A percentile compares a stretch with the other conserved stretches of the same genome.
phyloP scores from a whole-genome alignment of 1,140 invertebrate species.

The Neelides sp. region DNA sequence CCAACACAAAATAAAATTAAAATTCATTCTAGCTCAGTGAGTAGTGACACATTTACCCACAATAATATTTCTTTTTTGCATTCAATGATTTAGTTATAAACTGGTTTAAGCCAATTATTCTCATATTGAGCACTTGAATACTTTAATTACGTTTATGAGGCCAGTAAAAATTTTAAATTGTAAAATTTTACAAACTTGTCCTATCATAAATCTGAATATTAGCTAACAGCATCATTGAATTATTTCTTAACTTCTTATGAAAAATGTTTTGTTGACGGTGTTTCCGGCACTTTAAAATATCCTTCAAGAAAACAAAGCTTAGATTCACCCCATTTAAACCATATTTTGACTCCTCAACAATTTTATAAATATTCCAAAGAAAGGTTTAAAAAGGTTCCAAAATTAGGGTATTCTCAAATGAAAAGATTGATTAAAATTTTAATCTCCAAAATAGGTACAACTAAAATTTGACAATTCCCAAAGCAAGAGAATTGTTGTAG shows the following conservation, averaged over 20 bases:
- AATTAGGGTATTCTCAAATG: too few species aligned
- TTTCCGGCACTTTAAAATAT: constrained; percentile 27
- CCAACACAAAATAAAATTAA: too few species aligned
- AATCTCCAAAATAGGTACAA: too few species aligned
- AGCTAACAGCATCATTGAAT: constrained; percentile 30
- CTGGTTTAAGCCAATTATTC: constrained; percentile 6
- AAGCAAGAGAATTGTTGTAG: too few species aligned
- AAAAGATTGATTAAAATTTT: too few species aligned
- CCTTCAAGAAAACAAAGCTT: constrained; percentile 2
- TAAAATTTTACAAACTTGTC: constrained; percentile 16
- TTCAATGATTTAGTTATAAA: neutral
- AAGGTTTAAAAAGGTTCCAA: too few species aligned
- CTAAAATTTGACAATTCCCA: too few species aligned
- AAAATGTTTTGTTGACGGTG: constrained; percentile 31
- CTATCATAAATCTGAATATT: constrained; percentile 23
- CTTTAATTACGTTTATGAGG: constrained; percentile 10
- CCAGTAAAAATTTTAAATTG: constrained; percentile 22
- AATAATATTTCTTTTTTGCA: constrained; percentile 5
- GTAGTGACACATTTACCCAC: constrained; percentile 12
- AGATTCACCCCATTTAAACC: too few species aligned
- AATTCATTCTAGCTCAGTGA: neutral
- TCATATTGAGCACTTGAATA: constrained; percentile 1
- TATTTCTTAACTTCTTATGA: constrained; percentile 34
- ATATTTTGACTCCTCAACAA: too few species aligned
- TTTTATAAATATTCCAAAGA: too few species aligned